Conservation (phyloP, 2,888 invertebrate species). For the Eilema sororculum region DNA sequence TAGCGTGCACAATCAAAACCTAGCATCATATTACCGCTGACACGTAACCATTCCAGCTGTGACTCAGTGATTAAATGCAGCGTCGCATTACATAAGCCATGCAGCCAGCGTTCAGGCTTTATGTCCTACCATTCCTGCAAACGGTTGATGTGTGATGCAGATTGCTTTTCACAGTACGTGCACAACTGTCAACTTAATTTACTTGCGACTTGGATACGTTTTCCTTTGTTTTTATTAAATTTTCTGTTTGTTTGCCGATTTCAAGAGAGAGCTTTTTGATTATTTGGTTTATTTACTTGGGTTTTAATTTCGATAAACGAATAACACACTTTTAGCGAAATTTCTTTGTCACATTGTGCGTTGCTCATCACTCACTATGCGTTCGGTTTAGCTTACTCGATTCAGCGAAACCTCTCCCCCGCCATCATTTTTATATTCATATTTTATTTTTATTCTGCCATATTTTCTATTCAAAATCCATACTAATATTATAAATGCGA, state of each 20-base stretch:
- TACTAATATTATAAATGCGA: no score
- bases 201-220: neutral
- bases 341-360: no score
- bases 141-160: slow-evolving; percentile 7
- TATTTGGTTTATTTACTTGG: no score
- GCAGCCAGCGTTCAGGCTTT: slow-evolving; percentile 34
- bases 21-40: slow-evolving; percentile 3
- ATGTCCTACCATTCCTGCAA: slow-evolving; percentile 33
- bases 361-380: no score
- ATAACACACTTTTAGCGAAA: no score
- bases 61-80: slow-evolving; percentile 17
- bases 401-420: no score
- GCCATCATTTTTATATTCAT: no score
- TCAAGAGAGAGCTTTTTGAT: no score
- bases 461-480: no score
- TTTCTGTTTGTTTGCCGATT: neutral
- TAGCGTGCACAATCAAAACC: neutral
- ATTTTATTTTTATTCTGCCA: no score
- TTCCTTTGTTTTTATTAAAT: neutral
- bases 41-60: neutral
- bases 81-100: slow-evolving; percentile 36
- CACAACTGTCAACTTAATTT: slow-evolving; percentile 3
- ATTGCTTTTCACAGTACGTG: slow-evolving; percentile 12
- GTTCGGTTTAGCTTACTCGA: no score
- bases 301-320: no score